phyloP scores from a whole-genome alignment of 2,888 invertebrate genomes.

The Trachelus tabidus region DNA sequence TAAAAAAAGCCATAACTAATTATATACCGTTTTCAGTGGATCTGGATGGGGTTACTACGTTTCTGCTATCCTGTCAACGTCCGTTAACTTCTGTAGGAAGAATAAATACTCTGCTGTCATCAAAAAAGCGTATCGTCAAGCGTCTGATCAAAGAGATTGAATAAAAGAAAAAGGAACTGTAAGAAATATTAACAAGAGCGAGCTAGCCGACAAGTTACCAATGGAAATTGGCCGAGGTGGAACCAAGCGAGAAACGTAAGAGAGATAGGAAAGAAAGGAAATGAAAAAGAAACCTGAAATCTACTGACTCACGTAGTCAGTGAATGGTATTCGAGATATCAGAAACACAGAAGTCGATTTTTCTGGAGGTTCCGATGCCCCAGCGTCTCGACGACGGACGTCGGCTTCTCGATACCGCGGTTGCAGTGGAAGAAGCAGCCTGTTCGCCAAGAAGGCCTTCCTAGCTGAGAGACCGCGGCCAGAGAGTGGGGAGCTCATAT shows the following conservation, averaged over 20 bases:
- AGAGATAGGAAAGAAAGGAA: not conserved
- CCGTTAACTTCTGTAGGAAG: not conserved
- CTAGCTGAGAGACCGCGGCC: slow-evolving; percentile 47
- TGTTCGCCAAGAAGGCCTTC: slow-evolving; percentile 55
- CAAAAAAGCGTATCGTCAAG: not conserved
- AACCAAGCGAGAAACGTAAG: not conserved
- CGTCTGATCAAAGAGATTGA: not conserved
- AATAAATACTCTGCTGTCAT: not conserved
- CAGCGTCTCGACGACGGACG: slow-evolving; percentile 22
- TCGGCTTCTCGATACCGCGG: not conserved
- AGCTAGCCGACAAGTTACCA: not conserved
- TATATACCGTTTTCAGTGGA: not conserved
- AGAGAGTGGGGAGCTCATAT: slow-evolving; percentile 64
- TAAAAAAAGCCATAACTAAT: not conserved
- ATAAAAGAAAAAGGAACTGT: not conserved
- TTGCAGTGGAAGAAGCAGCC: slow-evolving; percentile 46
- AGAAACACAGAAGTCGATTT: not conserved
- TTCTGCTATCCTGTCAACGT: not conserved
- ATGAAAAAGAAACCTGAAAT: not conserved
- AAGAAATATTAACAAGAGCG: not conserved
- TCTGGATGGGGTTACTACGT: not conserved
- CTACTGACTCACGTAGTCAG: not conserved
- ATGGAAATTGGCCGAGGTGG: not conserved
- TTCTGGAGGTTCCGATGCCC: not conserved
- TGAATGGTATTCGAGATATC: not conserved